Conservation (phyloP, 2,113 vertebrate species). For the Dasyornis broadbenti region DNA sequence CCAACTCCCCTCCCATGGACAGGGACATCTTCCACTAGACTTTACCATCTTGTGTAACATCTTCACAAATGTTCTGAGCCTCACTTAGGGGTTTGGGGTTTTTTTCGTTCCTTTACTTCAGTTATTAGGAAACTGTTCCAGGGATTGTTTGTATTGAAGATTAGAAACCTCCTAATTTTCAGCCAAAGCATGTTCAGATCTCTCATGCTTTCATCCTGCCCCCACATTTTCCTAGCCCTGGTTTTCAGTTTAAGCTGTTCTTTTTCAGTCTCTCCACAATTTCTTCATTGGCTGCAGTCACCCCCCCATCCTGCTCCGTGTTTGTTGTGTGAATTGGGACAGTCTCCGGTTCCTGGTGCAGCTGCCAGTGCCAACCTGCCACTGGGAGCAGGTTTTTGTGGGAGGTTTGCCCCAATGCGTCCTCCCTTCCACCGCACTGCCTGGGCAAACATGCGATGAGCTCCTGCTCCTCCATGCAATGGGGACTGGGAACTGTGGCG, state of each 20-base stretch:
- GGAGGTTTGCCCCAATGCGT: neutral
- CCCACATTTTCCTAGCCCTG: neutral
- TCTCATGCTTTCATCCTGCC: neutral
- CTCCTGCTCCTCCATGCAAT: rapidly evolving
- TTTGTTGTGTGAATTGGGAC: neutral
- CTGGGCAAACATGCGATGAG: rapidly evolving
- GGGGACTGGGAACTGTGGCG: rapidly evolving
- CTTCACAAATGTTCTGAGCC: rapidly evolving
- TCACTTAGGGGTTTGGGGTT: rapidly evolving
- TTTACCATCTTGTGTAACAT: rapidly evolving
- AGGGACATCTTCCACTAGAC: neutral
- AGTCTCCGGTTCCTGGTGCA: rapidly evolving
- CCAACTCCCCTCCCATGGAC: neutral
- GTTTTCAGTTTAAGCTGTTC: constrained; percentile 1
- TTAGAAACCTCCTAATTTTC: neutral
- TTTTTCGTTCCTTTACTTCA: neutral
- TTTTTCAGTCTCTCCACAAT: constrained; percentile 16
- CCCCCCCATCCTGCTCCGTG: neutral
- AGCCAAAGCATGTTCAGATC: neutral
- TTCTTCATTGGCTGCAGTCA: neutral
- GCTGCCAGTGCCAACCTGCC: neutral
- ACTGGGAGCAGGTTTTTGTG: neutral
- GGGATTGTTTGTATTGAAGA: neutral
- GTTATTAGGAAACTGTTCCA: neutral
- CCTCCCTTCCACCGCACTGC: neutral